phyloP scores from a whole-genome alignment of 2,797 vertebrate species.

The Chloroceryle inda region DNA sequence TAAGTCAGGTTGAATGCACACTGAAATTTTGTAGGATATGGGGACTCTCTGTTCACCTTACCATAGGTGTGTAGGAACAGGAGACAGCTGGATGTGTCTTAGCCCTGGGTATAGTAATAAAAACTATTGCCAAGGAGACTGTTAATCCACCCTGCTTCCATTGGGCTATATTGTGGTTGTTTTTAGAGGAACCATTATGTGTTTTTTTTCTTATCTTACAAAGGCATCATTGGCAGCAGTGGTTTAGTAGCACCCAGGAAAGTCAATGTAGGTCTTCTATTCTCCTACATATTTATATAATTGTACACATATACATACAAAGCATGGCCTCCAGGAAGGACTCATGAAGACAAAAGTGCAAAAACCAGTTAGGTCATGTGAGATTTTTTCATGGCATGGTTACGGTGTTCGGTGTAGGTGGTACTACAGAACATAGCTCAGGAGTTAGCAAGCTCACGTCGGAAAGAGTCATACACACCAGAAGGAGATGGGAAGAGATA shows the following conservation, averaged over 20 bases:
- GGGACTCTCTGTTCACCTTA: neutral
- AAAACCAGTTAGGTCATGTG: neutral
- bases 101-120: neutral
- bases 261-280: neutral
- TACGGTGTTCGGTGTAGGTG: neutral
- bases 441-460: neutral
- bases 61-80: neutral
- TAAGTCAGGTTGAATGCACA: neutral
- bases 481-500: neutral
- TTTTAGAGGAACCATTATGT: neutral
- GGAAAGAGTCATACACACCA: neutral
- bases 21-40: neutral
- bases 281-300: no score
- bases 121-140: neutral
- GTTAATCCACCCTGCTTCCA: neutral
- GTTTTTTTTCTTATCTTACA: neutral
- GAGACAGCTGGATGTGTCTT: neutral
- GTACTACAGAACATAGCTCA: neutral
- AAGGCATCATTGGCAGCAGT: neutral
- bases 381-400: neutral
- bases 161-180: neutral
- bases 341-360: neutral
- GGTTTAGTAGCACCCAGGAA: neutral
- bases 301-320: neutral
- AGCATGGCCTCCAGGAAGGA: neutral